A percentile compares a stretch with the other conserved stretches of the same genome.
These are phyloP conservation scores for Athrips mouffetella DNA, from an alignment of 2,888 invertebrate genomes.

Conservation along the genomic window DNA sequence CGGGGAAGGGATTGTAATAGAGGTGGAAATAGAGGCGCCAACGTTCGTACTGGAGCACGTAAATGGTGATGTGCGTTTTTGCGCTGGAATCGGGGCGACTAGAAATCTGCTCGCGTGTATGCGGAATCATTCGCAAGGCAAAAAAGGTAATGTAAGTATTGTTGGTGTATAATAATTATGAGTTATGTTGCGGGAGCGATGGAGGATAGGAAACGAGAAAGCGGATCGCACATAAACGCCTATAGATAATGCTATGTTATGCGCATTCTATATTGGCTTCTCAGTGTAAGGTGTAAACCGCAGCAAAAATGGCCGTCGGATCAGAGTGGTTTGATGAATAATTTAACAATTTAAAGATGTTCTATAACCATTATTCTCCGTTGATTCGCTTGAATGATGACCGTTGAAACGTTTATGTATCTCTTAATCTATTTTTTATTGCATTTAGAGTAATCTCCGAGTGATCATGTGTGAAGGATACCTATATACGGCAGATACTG, in stretches of 20 bases:
- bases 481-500: too few species aligned
- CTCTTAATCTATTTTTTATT: too few species aligned
- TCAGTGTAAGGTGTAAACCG: conserved; percentile 4
- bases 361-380: too few species aligned
- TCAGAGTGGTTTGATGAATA: background rate
- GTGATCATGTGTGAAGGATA: too few species aligned
- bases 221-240: background rate
- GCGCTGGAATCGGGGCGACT: conserved; percentile 40
- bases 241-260: background rate
- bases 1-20: conserved; percentile 39
- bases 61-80: conserved; percentile 49
- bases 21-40: conserved; percentile 43
- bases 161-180: conserved; percentile 40
- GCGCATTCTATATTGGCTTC: conserved; percentile 1
- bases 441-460: too few species aligned
- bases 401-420: too few species aligned
- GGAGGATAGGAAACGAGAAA: conserved; percentile 32
- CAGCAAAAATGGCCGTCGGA: conserved; percentile 10
- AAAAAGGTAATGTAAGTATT: conserved; percentile 46
- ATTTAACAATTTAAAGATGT: background rate
- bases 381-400: too few species aligned
- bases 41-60: conserved; percentile 42
- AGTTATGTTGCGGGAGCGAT: conserved; percentile 34
- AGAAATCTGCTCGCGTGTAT: conserved; percentile 46
- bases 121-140: conserved; percentile 44